Percentiles rank a stretch among this genome's conserved stretches.
Conservation (phyloP, 2,888 invertebrate species). For the Sericinus montela region DNA sequence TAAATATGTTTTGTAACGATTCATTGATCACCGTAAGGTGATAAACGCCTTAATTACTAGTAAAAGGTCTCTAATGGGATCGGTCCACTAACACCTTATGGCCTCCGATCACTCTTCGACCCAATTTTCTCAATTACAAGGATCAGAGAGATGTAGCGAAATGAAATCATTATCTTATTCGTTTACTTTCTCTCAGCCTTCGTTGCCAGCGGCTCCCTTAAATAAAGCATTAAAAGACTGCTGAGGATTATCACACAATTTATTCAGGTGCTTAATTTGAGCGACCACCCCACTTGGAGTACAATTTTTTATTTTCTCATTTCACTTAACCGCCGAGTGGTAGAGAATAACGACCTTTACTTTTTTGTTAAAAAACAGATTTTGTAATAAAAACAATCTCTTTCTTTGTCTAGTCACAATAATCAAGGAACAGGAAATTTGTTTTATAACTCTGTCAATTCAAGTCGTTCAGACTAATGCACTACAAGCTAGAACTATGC, state of each 20-base stretch:
- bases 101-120: conserved; percentile 65
- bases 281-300: conserved; percentile 68
- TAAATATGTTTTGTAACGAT: conserved; percentile 40
- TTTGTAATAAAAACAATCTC: background rate
- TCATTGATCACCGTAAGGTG: conserved; percentile 70
- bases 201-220: conserved; percentile 52
- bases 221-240: conserved; percentile 73
- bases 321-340: conserved; percentile 62
- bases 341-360: background rate
- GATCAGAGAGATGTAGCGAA: conserved; percentile 76
- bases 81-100: conserved; percentile 60
- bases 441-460: conserved; percentile 21
- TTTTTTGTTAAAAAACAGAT: background rate
- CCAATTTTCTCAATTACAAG: conserved; percentile 75
- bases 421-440: conserved; percentile 8
- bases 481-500: conserved; percentile 27
- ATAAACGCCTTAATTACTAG: conserved; percentile 73
- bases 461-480: conserved; percentile 29
- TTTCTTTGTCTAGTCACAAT: conserved; percentile 1
- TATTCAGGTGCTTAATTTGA: conserved; percentile 79
- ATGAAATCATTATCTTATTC: conserved; percentile 76
- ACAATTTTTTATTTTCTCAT: conserved; percentile 74
- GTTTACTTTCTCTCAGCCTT: conserved; percentile 59
- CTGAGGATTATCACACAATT: conserved; percentile 76
- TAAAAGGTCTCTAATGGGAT: conserved; percentile 65